These are phyloP conservation scores for Salticus scenicus DNA, from an alignment of 2,888 invertebrate species.

Conservation along the genomic window DNA sequence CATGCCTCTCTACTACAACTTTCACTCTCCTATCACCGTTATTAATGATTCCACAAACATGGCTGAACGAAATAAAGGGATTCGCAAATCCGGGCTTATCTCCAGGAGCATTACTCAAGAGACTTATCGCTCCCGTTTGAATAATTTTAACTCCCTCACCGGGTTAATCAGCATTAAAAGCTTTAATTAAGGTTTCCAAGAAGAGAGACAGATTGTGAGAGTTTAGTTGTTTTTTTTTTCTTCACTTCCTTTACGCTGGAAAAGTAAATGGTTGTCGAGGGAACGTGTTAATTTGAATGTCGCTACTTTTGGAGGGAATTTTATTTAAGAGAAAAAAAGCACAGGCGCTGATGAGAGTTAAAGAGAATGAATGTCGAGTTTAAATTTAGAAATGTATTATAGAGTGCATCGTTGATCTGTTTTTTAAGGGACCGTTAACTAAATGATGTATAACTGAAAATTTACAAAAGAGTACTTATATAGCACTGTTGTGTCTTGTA, in stretches of 20 bases:
- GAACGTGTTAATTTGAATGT: not conserved
- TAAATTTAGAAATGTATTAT: too few relatives aligned
- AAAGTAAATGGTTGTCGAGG: not conserved
- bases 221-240: not conserved
- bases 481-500: too few relatives aligned
- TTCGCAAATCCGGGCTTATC: not conserved
- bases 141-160: not conserved
- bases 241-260: not conserved
- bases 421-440: too few relatives aligned
- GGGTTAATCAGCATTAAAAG: not conserved
- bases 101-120: not conserved
- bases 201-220: not conserved
- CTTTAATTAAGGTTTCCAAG: slow-evolving; percentile 8
- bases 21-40: not conserved
- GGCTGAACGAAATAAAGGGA: slow-evolving; percentile 1
- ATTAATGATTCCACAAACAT: slow-evolving; percentile 5
- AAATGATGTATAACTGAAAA: too few relatives aligned
- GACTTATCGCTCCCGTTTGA: not conserved
- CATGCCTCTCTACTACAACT: too few relatives aligned
- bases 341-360: too few relatives aligned
- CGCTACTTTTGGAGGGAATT: not conserved
- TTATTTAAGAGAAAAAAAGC: too few relatives aligned
- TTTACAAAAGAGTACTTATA: too few relatives aligned
- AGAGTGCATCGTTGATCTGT: too few relatives aligned
- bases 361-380: too few relatives aligned